Base-by-base conservation (phyloP, 92 coral and sea anemone species). In the Parazoanthus atlanticus region DNA sequence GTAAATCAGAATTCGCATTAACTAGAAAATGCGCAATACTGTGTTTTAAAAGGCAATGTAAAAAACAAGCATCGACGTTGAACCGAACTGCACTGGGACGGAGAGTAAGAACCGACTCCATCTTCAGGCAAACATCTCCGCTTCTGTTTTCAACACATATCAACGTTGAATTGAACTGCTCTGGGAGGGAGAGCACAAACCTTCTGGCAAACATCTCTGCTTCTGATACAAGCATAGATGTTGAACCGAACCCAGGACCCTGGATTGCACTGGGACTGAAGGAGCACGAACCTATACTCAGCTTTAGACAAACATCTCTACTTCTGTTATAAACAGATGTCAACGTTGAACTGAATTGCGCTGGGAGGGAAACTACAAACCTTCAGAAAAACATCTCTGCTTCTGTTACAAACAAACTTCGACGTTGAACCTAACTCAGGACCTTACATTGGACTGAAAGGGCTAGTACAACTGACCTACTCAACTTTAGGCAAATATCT, bases 121-220 rank as follows among this genome's bases (percentile, higher is more conserved):
- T 96, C 96, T 95, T 95, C 19, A 93, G 88, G 76, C 95, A 93
- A 9, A 96, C 40, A 65, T 65, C 29, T 5, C 72, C 3, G 7
- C 9, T 26, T 65, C 72, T 25, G 10, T 26, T 6, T 23, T 65
- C 3, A 23, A 6, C 52, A 26, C 1, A 23, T 6, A 23, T 16
- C 15, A 25, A 8, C 15, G 13, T 6, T 26, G 13, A 67, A 71
- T 11, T 71, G 76, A 8, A 17, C n/a, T 17, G 26, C 47, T 25
- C 47, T 9, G 29, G 25, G 7, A 43, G 23, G 15, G 23, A 1
- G 69, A 23, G 25, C 23, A 70, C 70, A 47, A 65, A 94, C 97
- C 96, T 95, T 96, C 15, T 92, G 83, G 76, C 98, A 95, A 9
- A 96, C 64, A 17, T 80, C 91, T 40, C 77, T 92, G 84, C 99